Evolutionary conservation across 1,140 invertebrate genomes (phyloP).

Genomic region (Colletes latitarsis): DNA sequence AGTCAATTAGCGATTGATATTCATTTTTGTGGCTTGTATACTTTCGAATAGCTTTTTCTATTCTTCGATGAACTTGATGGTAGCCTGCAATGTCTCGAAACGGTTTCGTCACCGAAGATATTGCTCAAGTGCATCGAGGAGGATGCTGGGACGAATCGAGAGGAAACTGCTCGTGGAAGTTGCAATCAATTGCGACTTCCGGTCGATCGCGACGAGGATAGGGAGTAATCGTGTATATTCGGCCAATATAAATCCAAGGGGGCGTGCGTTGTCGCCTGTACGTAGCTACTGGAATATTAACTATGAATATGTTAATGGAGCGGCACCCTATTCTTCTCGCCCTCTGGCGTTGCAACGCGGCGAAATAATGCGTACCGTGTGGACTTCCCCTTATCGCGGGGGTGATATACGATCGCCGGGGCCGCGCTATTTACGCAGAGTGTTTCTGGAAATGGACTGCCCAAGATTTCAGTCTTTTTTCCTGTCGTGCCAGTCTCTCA

Average conservation of each 20-base stretch:
- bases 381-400: conserved; percentile 24
- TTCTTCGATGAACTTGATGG: too few species aligned
- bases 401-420: conserved; percentile 27
- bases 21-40: too few species aligned
- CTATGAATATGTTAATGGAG: conserved; percentile 49
- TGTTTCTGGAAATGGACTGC: conserved; percentile 41
- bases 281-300: conserved; percentile 35
- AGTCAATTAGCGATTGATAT: too few species aligned
- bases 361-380: conserved; percentile 34
- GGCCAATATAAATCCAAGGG: conserved; percentile 38
- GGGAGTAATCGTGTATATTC: conserved; percentile 40
- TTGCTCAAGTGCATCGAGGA: background rate
- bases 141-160: conserved; percentile 14
- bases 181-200: conserved; percentile 53
- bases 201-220: conserved; percentile 11
- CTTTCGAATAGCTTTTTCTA: too few species aligned
- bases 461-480: conserved; percentile 10
- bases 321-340: conserved; percentile 34
- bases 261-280: conserved; percentile 26
- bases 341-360: background rate
- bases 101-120: too few species aligned
- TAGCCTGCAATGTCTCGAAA: too few species aligned
- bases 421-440: conserved; percentile 28
- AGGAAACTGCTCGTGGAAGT: conserved; percentile 36
- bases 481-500: background rate